Percentiles rank a stretch among this genome's conserved stretches.
Conservation (phyloP, 2,113 vertebrate genomes). For the Nesoenas mayeri region DNA sequence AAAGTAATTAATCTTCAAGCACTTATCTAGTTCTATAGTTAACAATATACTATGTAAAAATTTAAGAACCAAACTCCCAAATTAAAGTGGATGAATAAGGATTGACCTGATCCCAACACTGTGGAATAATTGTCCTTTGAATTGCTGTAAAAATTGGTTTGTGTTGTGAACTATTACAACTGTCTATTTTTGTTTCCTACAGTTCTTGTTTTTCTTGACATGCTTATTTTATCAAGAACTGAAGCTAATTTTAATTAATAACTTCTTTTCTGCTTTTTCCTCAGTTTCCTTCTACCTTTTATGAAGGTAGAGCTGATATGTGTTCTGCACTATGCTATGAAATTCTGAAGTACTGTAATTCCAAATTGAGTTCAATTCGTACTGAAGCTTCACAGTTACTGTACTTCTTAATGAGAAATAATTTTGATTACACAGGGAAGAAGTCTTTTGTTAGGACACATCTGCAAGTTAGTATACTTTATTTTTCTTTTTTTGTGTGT, state of each 20-base stretch:
- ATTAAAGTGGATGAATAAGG: not conserved
- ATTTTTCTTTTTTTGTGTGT: not conserved
- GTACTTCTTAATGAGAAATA: constrained; percentile 98
- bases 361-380: constrained; percentile 94
- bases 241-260: not conserved
- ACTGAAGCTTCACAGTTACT: constrained; percentile 94
- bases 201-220: not conserved
- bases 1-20: not conserved
- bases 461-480: constrained; percentile 81
- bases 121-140: not conserved
- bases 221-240: not conserved
- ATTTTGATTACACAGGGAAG: constrained; percentile 98
- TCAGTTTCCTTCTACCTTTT: constrained; percentile 96
- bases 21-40: not conserved
- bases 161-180: not conserved
- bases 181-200: not conserved
- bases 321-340: constrained; percentile 96
- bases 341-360: constrained; percentile 97
- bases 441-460: constrained; percentile 97
- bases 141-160: not conserved
- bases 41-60: not conserved
- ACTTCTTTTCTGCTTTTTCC: not conserved
- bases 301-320: constrained; percentile 96
- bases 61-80: not conserved
- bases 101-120: not conserved